Percentiles rank a stretch among this genome's conserved stretches.
Conservation (phyloP, 2,113 vertebrate genomes). For the Nanorana parkeri region DNA sequence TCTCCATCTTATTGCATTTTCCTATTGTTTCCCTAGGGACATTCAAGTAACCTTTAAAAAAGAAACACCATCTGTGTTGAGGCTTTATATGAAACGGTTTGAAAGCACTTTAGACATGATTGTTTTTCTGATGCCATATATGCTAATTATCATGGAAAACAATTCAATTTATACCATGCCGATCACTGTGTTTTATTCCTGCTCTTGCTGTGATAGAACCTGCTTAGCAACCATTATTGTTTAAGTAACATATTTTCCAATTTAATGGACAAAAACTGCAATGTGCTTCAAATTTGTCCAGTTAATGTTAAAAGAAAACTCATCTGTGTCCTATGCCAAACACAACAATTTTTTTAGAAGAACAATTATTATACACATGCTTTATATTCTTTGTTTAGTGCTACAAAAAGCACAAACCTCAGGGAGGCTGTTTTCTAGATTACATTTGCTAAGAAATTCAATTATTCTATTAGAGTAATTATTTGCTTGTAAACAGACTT, state of each 20-base stretch:
- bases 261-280: neutral
- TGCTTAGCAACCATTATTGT: conserved; percentile 8
- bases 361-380: neutral
- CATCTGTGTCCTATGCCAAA: neutral
- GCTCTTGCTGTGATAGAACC: neutral
- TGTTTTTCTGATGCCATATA: neutral
- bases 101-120: neutral
- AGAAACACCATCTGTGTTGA: neutral
- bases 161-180: neutral
- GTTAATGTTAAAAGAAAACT: conserved; percentile 19
- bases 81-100: neutral
- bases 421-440: conserved; percentile 20
- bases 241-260: neutral
- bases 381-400: conserved; percentile 21
- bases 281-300: conserved; percentile 1
- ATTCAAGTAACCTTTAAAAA: neutral
- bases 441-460: conserved; percentile 32
- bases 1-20: no score
- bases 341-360: conserved; percentile 19
- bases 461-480: conserved; percentile 45
- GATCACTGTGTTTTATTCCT: neutral
- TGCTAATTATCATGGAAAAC: neutral
- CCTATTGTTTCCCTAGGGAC: no score
- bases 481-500: conserved; percentile 34
- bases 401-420: conserved; percentile 12